A percentile compares a stretch with the other conserved stretches of the same genome.
Conservation (phyloP, 1,140 invertebrate genomes). For the Drosophila watanabei region DNA sequence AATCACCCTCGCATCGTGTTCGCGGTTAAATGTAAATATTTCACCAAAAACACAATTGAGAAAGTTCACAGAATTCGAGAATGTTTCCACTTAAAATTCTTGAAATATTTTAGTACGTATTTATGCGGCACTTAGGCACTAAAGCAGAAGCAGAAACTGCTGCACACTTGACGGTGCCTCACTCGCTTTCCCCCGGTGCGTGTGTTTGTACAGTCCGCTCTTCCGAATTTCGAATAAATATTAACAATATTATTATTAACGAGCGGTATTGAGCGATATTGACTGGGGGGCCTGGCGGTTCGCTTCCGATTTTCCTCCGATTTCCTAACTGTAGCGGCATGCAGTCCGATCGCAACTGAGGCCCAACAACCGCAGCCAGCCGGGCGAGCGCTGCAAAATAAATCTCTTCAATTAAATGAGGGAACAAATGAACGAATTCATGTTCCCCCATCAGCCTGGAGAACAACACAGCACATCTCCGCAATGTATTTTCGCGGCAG, state of each 20-base stretch:
- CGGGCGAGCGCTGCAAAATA: constrained; percentile 56
- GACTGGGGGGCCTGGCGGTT: not conserved
- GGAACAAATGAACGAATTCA: constrained; percentile 64
- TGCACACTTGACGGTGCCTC: constrained; percentile 37
- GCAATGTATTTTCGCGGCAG: constrained; percentile 59
- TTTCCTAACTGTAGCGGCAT: constrained; percentile 52
- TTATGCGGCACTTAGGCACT: constrained; percentile 46
- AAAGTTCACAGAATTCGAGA: constrained; percentile 53
- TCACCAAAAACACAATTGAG: constrained; percentile 57
- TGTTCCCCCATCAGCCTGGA: constrained; percentile 55
- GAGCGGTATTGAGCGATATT: constrained; percentile 8
- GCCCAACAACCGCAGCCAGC: constrained; percentile 18
- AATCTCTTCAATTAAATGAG: constrained; percentile 81
- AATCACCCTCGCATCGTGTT: constrained; percentile 30
- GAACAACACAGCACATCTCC: constrained; percentile 45
- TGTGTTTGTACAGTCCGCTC: constrained; percentile 23
- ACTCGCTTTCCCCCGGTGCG: not conserved
- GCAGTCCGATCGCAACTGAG: constrained; percentile 70
- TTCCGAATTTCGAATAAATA: constrained; percentile 28
- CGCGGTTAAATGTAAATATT: constrained; percentile 45
- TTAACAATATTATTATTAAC: constrained; percentile 29
- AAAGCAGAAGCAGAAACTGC: constrained; percentile 45
- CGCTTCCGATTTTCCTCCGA: constrained; percentile 35
- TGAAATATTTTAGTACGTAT: constrained; percentile 54
- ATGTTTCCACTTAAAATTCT: constrained; percentile 75